Base-by-base conservation (phyloP, 2,797 vertebrate species). In the Poeciliopsis infans region DNA sequence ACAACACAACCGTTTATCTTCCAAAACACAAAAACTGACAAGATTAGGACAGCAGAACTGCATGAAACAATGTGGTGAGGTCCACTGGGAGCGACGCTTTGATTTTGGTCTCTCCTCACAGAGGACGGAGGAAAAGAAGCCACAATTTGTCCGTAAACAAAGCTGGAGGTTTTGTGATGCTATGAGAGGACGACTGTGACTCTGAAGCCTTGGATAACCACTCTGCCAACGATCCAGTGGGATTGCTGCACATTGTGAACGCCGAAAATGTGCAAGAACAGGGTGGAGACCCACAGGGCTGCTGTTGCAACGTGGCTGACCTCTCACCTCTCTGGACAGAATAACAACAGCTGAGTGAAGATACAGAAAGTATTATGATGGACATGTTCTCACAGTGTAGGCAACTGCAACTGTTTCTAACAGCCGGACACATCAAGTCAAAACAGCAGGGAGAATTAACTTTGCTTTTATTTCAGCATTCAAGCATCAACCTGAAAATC, bases 141-240 rank as follows among this genome's bases (percentile, higher is more conserved):
- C 15, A 2, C 59, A 53, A 79, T 79, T 43, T 69, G 47, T 45
- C 43, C 23, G 33, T 85, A 86, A 89, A 88, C 87, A 88, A 85
- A 86, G 78, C 53, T 20, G 71, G 64, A 74, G 33, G 77, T 82
- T 86, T 80, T 69, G 66, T 61, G 47, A 75, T 11, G 23, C 33
- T 77, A 85, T 71, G 55, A n/a, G 75, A 87, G 73, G 83, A 87
- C 74, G 12, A 78, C 85, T 87, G 87, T 89, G 89, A 85, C 75
- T 79, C 47, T 10, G 33, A 79, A 86, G 84, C 92, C 93, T 95
- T 78, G 89, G 90, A 86, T 87, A 82, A 91, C 91, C 91, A 90
- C 82, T 75, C 57, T 74, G 81, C 79, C 41, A 76, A 77, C 61
- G 78, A 81, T 86, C 77, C 70, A 79, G 77, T 33, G 69, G 83